Evolutionary conservation across 64 coral and sea anemone genomes (phyloP).

Genomic region (Stylophora pistillata): DNA sequence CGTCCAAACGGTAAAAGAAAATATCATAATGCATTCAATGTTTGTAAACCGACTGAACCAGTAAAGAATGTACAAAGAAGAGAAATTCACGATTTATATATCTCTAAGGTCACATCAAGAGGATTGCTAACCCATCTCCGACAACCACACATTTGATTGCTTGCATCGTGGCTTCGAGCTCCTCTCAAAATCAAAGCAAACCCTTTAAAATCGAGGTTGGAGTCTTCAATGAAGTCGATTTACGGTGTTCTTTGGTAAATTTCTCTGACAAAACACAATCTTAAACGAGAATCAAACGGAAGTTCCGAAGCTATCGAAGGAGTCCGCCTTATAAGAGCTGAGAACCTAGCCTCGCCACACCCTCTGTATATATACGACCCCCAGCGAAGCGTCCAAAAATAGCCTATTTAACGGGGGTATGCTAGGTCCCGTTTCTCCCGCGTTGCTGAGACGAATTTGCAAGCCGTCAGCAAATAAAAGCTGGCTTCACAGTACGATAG

Average conservation of each 20-base stretch:
- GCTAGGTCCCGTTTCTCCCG: not conserved
- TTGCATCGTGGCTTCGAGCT: slow-evolving; percentile 69
- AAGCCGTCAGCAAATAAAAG: not conserved
- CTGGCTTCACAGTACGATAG: not conserved
- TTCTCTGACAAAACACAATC: not conserved
- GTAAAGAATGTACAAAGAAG: not conserved
- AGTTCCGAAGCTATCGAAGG: slow-evolving; percentile 5
- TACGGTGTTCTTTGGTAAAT: not conserved
- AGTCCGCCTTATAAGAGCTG: slow-evolving; percentile 40
- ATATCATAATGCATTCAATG: not conserved
- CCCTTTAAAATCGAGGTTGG: not conserved
- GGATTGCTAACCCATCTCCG: slow-evolving; percentile 75
- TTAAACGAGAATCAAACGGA: slow-evolving; percentile 33
- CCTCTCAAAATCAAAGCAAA: slow-evolving; percentile 46
- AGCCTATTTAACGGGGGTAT: slow-evolving; percentile 8
- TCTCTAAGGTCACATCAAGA: not conserved
- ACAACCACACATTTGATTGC: slow-evolving; percentile 97
- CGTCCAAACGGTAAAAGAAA: not conserved
- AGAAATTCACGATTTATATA: not conserved
- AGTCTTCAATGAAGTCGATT: not conserved
- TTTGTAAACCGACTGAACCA: not conserved
- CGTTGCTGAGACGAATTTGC: slow-evolving; percentile 4
- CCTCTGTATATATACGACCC: slow-evolving; percentile 69
- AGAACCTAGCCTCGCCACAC: slow-evolving; percentile 68
- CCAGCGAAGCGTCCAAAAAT: slow-evolving; percentile 76